Base-by-base conservation (phyloP, 2,113 vertebrate species). In the Hemicordylus capensis region DNA sequence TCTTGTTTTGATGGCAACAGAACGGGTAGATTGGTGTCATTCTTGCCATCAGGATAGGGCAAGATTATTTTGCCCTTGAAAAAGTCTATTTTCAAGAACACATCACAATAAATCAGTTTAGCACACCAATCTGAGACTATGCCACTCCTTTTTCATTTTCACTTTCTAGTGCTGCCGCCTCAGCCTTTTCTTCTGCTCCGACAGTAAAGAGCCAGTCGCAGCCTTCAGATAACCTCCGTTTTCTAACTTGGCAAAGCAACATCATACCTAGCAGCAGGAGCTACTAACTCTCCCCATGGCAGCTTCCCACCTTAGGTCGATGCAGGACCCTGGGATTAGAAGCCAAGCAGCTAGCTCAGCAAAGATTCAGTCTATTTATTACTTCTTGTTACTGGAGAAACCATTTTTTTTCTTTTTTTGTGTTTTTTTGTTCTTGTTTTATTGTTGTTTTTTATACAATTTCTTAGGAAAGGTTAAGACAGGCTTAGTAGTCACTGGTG, bases 321-420 rank as follows among this genome's bases (percentile, higher is more conserved):
- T 85, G 86, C 89, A 93, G 90, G 87, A 93, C 89, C 79, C 80
- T 86, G 85, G 92, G 92, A 94, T 92, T 75, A 83, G 91, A 93
- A 93, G 90, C 83, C 87, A 88, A 85, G 85, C 89, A 91, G 90
- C 89, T 90, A 85, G 87, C 90, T 88, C 92, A 7, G 6, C 24
- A 93, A 92, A 94, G 89, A 92, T 90, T 93, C 93, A 91, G 89
- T 83, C 70, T 90, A 93, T 94, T 94, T 89, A 91, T 94, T 91
- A 92, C 84, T n/a, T 90, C 87, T 46, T n/a, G 42, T 88, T 90
- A 12, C 4, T 37, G 2, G 0, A n/a, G n/a, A n/a, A n/a, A n/a
- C n/a, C n/a, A n/a, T n/a, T n/a, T n/a, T n/a, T n/a, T n/a, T n/a
- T n/a, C n/a, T n/a, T n/a, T n/a, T n/a, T n/a, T n/a, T n/a, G n/a